Base-by-base conservation (phyloP, 2,888 invertebrate species). In the Gibbula magus region DNA sequence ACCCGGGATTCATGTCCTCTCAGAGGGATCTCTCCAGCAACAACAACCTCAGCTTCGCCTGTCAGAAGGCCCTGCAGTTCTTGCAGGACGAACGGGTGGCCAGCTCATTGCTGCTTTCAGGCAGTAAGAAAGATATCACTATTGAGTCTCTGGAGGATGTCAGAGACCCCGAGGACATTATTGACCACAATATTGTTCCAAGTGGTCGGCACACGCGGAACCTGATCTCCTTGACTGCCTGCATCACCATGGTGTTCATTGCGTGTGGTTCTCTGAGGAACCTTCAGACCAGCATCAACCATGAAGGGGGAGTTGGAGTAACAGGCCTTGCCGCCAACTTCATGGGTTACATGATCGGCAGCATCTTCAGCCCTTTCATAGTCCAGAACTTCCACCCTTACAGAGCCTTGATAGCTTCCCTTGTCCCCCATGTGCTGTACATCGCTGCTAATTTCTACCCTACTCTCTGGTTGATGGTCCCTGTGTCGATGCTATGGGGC, bases 201-300 rank as follows among this genome's bases (percentile, higher is more conserved):
- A 85, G 83, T 22, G 86, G 80, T 29, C 86, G 83, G 18, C 90
- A 91, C 78, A 85, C 86, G 56, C 88, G 88, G 77, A 91, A 91
- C 79, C 83, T 92, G 32, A 77, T 91, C 13, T 85, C 89, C 5
- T 83, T 91, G 4, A 88, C 91, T 75, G 76, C 89, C 2, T 77
- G 88, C 20, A 86, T 90, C 70, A 88, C 89, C 79, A 83, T 91
- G 8, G 83, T 90, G 22, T 89, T 89, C 82, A 87, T 88, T 35
- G 86, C 92, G 5, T 87, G 89, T 73, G 87, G 88, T 5, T 89
- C 91, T 0, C 83, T 92, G 32, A 81, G 91, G 18, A 92, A 92
- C 81, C 86, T 92, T 13, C 91, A 92, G 82, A 92, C 91, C 81
- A 92, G 92, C 79, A 73, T 92, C 52, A 91, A 92, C 79, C 85